These are phyloP conservation scores for Metaphire vulgaris DNA, from an alignment of 1,140 invertebrate genomes.

Conservation along the genomic window DNA sequence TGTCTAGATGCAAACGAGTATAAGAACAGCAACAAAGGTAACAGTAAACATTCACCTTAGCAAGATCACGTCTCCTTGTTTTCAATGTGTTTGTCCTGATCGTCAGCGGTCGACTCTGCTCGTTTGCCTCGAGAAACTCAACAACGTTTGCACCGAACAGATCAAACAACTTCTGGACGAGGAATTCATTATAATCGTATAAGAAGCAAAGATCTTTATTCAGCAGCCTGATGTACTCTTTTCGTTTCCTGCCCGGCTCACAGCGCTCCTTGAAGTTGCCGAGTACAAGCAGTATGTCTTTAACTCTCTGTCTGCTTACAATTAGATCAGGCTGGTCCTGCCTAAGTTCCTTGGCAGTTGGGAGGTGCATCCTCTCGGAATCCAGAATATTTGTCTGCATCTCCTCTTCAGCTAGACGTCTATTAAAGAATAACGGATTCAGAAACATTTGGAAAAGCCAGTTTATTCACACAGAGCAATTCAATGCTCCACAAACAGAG, in stretches of 20 bases:
- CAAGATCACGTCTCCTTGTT: conserved; percentile 83
- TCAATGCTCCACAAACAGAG: no score
- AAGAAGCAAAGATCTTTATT: conserved; percentile 82
- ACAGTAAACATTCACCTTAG: no score
- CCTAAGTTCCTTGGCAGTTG: conserved; percentile 55
- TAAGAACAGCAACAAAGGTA: no score
- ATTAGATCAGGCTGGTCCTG: conserved; percentile 64
- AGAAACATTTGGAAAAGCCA: conserved; percentile 18
- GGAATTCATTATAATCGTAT: conserved; percentile 92
- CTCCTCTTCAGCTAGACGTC: conserved; percentile 65
- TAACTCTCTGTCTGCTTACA: conserved; percentile 81
- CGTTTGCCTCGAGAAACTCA: conserved; percentile 94
- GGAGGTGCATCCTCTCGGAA: conserved; percentile 47
- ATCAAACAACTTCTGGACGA: conserved; percentile 90
- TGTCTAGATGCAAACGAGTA: no score
- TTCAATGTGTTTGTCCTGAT: conserved; percentile 93
- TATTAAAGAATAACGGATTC: conserved; percentile 42
- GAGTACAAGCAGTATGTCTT: conserved; percentile 78
- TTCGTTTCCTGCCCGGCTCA: conserved; percentile 64
- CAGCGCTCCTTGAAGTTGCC: conserved; percentile 78
- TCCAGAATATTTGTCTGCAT: conserved; percentile 52
- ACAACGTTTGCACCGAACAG: conserved; percentile 75
- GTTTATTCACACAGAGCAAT: no score
- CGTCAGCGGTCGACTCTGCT: conserved; percentile 88
- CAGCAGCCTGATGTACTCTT: conserved; percentile 75